These are phyloP conservation scores for Cistogaster globosa DNA, from an alignment of 2,888 invertebrate species.

Conservation along the genomic window DNA sequence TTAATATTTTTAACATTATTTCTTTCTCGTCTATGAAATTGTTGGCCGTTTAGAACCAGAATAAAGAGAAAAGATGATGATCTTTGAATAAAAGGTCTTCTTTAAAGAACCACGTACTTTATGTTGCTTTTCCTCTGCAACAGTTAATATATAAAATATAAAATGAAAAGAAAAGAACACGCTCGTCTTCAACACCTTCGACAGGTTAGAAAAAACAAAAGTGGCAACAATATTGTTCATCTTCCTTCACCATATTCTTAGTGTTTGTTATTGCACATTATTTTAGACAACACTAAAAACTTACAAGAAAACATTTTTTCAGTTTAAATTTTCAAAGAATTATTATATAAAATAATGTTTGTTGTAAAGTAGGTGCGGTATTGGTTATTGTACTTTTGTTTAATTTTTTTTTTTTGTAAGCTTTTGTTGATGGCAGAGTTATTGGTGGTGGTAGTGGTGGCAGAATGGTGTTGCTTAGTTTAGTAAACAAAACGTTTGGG, in stretches of 20 bases:
- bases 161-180: conserved; percentile 75
- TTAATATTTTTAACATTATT: conserved; percentile 34
- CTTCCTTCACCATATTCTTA: conserved; percentile 63
- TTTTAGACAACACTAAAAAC: conserved; percentile 31
- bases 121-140: conserved; percentile 57
- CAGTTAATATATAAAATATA: conserved; percentile 55
- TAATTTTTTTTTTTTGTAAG: neutral
- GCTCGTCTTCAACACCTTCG: conserved; percentile 83
- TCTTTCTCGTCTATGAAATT: conserved; percentile 52
- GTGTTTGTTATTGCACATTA: conserved; percentile 32
- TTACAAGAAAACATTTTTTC: conserved; percentile 37
- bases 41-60: conserved; percentile 43
- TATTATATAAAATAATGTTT: conserved; percentile 60
- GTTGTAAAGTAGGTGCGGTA: conserved; percentile 66
- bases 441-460: neutral
- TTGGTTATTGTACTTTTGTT: conserved; percentile 51
- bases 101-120: conserved; percentile 62
- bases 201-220: conserved; percentile 82
- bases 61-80: conserved; percentile 56
- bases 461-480: conserved; percentile 45
- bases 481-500: conserved; percentile 69
- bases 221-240: conserved; percentile 81
- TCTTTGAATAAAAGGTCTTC: conserved; percentile 67
- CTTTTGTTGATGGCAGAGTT: conserved; percentile 3
- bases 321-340: conserved; percentile 66